phyloP scores from a whole-genome alignment of 2,888 invertebrate species.

The Corythucha ciliata region DNA sequence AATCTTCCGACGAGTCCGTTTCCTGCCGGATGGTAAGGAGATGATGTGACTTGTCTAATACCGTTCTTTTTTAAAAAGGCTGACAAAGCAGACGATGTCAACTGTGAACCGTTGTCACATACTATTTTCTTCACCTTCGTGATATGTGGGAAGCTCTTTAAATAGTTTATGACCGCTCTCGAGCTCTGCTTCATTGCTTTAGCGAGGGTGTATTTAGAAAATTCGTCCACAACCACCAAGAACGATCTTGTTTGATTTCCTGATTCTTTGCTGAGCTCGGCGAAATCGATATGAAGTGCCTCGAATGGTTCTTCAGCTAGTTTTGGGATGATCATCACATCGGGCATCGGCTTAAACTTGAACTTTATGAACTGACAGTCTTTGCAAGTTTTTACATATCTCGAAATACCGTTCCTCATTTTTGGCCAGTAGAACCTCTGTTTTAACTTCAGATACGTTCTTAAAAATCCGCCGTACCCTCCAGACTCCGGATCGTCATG shows the following conservation, averaged over 20 bases:
- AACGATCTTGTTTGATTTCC: neutral
- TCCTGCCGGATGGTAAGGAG: no score
- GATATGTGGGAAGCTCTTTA: neutral
- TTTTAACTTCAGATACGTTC: constrained; percentile 9
- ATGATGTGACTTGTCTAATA: no score
- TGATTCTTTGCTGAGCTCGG: constrained; percentile 5
- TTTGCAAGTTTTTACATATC: neutral
- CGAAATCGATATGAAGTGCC: constrained; percentile 7
- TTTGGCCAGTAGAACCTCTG: constrained; percentile 11
- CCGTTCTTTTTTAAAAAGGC: no score
- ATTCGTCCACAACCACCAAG: constrained; percentile 6
- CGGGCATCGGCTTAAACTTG: constrained; percentile 3
- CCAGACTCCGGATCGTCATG: constrained; percentile 6
- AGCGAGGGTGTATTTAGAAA: neutral
- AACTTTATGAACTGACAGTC: neutral
- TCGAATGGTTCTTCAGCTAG: neutral
- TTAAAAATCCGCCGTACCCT: constrained; percentile 1
- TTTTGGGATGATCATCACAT: neutral
- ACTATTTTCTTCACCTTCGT: no score
- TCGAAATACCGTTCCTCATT: constrained; percentile 4
- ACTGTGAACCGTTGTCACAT: no score
- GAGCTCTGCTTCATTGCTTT: constrained; percentile 9
- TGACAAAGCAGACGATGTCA: no score
- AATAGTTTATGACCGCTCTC: neutral
- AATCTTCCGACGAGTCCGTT: no score